phyloP scores from a whole-genome alignment of 2,797 vertebrate genomes.

The Benthosema pterotum region DNA sequence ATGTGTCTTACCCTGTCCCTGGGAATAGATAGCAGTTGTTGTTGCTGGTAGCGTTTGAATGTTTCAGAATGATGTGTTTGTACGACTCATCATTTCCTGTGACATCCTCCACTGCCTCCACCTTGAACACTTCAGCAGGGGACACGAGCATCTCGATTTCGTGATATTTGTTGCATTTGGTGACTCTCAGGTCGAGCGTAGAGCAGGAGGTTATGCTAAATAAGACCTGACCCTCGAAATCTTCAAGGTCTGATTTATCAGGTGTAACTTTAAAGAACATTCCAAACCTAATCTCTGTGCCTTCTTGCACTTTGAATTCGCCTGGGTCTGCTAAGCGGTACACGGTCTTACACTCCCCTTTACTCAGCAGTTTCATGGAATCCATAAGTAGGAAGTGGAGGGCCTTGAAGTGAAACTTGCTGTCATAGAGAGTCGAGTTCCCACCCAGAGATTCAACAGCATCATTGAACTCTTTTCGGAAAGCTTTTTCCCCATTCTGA shows the following conservation, averaged over 20 bases:
- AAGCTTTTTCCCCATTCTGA: accelerated
- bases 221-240: background rate
- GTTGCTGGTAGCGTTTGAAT: background rate
- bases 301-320: accelerated
- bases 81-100: accelerated
- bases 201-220: constrained; percentile 65
- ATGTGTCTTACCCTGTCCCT: constrained; percentile 54
- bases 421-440: constrained; percentile 49
- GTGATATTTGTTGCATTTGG: background rate
- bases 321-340: accelerated
- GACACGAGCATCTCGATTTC: constrained; percentile 39
- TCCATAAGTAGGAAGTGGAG: constrained; percentile 72
- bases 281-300: constrained; percentile 55
- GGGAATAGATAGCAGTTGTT: constrained; percentile 44
- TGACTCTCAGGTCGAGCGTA: constrained; percentile 24
- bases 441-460: constrained; percentile 38
- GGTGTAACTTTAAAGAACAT: constrained; percentile 22
- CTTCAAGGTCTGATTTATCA: too few species aligned
- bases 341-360: constrained; percentile 20
- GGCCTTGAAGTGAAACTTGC: constrained; percentile 59
- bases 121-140: constrained; percentile 65
- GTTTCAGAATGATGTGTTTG: constrained; percentile 40
- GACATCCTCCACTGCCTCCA: accelerated
- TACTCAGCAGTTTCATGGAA: constrained; percentile 37
- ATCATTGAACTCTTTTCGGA: background rate